Percentiles rank a stretch among this genome's conserved stretches.
phyloP scores from a whole-genome alignment of 1,140 invertebrate species.

The fruit fly (Drosophila melanogaster) region DNA sequence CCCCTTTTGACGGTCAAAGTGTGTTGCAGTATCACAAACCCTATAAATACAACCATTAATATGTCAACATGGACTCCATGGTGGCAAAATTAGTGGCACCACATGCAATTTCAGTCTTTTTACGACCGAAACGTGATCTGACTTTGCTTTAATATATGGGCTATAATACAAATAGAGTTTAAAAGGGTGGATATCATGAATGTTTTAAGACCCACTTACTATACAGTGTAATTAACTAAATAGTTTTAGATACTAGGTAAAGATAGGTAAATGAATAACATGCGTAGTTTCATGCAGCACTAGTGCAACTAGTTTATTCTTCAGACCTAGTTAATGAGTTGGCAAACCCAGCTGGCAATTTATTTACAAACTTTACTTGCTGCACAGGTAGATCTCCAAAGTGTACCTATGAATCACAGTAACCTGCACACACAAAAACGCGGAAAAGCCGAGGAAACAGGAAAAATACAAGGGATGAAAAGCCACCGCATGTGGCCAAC shows the following conservation, averaged over 20 bases:
- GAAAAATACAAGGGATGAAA: not conserved
- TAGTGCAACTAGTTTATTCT: constrained; percentile 38
- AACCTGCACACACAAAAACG: constrained; percentile 1
- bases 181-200: constrained; percentile 1
- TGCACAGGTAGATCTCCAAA: constrained; percentile 33
- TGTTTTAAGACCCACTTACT: not conserved
- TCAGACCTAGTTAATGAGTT: constrained; percentile 34
- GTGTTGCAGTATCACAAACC: constrained; percentile 7
- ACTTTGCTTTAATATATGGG: constrained; percentile 32
- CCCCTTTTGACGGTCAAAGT: constrained; percentile 16
- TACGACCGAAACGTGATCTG: constrained; percentile 44
- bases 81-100: constrained; percentile 50
- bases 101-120: constrained; percentile 49
- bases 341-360: constrained; percentile 23
- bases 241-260: no score
- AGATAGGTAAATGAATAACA: no score
- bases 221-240: no score
- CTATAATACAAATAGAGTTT: not conserved
- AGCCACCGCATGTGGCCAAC: constrained; percentile 27
- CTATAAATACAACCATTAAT: constrained; percentile 15
- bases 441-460: not conserved
- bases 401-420: constrained; percentile 37
- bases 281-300: constrained; percentile 9
- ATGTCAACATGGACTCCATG: constrained; percentile 23
- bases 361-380: constrained; percentile 37